Conservation (phyloP, 2,888 invertebrate species). For the Tridacna gigas region DNA sequence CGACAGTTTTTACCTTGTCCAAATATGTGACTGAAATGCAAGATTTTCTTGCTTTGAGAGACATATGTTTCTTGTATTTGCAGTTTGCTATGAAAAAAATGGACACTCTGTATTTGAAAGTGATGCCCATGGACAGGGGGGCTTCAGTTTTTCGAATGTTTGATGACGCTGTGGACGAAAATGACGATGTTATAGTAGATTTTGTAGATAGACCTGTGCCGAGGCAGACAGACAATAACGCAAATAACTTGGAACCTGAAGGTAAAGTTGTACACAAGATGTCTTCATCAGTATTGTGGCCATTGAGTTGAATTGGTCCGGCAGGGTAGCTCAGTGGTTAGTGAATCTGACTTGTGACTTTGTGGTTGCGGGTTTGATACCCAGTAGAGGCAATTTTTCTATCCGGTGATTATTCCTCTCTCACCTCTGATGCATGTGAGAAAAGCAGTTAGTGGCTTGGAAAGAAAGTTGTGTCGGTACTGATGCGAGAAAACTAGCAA, state of each 20-base stretch:
- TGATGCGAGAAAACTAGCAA: too few species aligned
- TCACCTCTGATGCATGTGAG: too few species aligned
- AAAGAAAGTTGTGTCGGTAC: too few species aligned
- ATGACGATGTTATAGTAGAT: slow-evolving; percentile 42
- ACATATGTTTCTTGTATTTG: not conserved
- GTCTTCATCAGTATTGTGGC: too few species aligned
- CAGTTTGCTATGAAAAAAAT: slow-evolving; percentile 39
- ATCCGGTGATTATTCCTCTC: too few species aligned
- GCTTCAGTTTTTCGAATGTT: slow-evolving; percentile 47
- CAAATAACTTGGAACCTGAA: not conserved
- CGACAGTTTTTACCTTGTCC: not conserved
- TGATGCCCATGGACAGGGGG: slow-evolving; percentile 42
- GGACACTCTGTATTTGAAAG: slow-evolving; percentile 38
- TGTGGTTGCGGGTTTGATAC: too few species aligned
- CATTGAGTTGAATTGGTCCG: too few species aligned
- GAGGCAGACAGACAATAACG: not conserved
- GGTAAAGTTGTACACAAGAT: not conserved
- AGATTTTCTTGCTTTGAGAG: not conserved
- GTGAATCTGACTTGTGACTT: too few species aligned
- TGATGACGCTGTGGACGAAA: slow-evolving; percentile 23
- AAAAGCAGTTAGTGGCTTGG: too few species aligned
- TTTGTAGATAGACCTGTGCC: not conserved
- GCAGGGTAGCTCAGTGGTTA: too few species aligned
- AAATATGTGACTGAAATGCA: not conserved
- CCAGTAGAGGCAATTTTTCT: too few species aligned